Evolutionary conservation across 1,140 invertebrate species (phyloP).

Genomic region (Alviniconcha marisindica): DNA sequence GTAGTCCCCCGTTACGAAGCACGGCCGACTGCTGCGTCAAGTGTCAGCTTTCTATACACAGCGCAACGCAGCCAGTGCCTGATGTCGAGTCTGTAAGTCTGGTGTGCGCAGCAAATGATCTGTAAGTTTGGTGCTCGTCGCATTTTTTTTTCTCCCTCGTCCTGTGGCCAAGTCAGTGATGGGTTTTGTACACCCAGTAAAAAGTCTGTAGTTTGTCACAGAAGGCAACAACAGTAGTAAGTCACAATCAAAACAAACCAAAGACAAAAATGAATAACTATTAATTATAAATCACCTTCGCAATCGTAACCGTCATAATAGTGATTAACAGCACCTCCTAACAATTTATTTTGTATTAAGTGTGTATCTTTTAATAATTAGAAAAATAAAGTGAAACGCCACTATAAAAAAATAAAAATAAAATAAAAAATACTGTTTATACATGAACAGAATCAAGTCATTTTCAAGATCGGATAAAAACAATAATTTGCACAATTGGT

Average conservation of each 20-base stretch:
- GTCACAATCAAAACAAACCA: conserved; percentile 24
- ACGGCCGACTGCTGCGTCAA: not conserved
- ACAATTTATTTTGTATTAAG: conserved; percentile 3
- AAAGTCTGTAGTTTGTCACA: not conserved
- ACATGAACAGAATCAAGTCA: not conserved
- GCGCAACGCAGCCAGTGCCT: not conserved
- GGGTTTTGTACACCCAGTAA: not conserved
- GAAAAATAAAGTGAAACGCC: not conserved
- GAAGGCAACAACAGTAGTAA: conserved; percentile 20
- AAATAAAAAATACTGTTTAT: too few species aligned
- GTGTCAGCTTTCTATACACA: too few species aligned
- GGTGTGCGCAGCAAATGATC: not conserved
- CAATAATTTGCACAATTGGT: conserved; percentile 37
- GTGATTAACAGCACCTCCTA: conserved; percentile 17
- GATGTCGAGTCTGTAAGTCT: not conserved
- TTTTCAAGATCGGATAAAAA: not conserved
- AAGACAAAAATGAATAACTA: not conserved
- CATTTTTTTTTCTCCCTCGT: conserved; percentile 22
- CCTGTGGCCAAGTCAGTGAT: conserved; percentile 27
- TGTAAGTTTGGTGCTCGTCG: not conserved
- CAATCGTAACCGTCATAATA: not conserved
- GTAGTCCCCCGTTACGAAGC: conserved; percentile 8
- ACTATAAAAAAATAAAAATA: conserved; percentile 1
- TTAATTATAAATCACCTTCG: not conserved
- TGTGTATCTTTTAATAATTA: not conserved